Conservation (phyloP, 2,113 vertebrate species). For the Lipophrys pholis region DNA sequence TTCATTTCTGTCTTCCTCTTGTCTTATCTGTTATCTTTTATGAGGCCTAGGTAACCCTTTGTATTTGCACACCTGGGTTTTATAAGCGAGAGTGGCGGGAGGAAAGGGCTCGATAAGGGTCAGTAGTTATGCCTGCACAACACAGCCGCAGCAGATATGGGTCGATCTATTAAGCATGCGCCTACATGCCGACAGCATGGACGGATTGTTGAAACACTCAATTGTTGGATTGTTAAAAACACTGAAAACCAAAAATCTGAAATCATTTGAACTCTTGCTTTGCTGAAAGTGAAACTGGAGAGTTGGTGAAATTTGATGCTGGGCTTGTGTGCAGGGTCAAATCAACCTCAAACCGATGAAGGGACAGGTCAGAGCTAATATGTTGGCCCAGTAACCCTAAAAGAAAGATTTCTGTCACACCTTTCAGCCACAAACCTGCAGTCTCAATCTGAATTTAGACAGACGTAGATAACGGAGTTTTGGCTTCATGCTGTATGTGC, state of each 20-base stretch:
- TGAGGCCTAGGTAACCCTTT: constrained; percentile 66
- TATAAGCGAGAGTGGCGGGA: constrained; percentile 53
- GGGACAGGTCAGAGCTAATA: constrained; percentile 57
- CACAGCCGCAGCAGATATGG: constrained; percentile 43
- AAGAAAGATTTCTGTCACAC: constrained; percentile 20
- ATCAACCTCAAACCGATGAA: constrained; percentile 50
- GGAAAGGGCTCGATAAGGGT: constrained; percentile 51
- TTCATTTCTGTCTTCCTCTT: constrained; percentile 35
- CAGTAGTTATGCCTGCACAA: constrained; percentile 57
- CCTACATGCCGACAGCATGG: constrained; percentile 62
- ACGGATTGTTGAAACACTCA: constrained; percentile 51
- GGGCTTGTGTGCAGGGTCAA: constrained; percentile 4
- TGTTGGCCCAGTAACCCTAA: constrained; percentile 46
- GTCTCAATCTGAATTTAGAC: constrained; percentile 8
- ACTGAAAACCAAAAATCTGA: constrained; percentile 19
- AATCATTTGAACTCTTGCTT: constrained; percentile 33
- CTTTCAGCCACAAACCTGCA: constrained; percentile 28
- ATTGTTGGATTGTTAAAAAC: constrained; percentile 30
- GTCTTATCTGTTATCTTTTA: constrained; percentile 74
- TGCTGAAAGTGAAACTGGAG: constrained; percentile 31
- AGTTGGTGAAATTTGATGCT: constrained; percentile 60
- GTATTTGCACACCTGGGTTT: constrained; percentile 81
- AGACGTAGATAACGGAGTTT: no score
- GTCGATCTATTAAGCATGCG: constrained; percentile 44
- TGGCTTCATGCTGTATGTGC: no score